Conservation (phyloP, 2,888 invertebrate genomes). For the Sinhomidia bicolor region DNA sequence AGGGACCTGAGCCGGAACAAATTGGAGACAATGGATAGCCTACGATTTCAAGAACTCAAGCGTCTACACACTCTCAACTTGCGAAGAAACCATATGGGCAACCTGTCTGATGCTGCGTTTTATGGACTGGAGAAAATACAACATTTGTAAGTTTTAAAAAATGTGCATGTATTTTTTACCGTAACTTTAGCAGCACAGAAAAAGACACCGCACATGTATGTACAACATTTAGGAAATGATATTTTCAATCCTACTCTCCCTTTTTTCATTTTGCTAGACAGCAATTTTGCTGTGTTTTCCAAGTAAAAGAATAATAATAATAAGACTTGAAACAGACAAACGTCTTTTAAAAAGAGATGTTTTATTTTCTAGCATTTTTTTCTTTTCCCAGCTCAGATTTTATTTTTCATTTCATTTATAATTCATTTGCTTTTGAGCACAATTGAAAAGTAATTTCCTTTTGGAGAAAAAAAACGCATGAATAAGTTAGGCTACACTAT, state of each 20-base stretch:
- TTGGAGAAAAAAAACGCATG: neutral
- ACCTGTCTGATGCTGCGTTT: conserved; percentile 94
- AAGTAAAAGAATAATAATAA: too few species aligned
- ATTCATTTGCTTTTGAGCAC: neutral
- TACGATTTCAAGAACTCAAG: conserved; percentile 90
- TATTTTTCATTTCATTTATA: neutral
- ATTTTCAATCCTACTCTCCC: neutral
- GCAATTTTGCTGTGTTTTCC: too few species aligned
- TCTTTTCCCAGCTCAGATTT: neutral
- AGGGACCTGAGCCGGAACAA: conserved; percentile 93
- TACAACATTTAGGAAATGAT: neutral
- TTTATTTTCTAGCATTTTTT: too few species aligned
- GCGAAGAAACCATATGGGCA: conserved; percentile 89
- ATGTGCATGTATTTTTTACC: too few species aligned
- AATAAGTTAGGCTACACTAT: neutral
- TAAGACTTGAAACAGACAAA: too few species aligned
- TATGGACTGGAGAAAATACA: conserved; percentile 90
- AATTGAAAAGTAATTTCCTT: conserved; percentile 21
- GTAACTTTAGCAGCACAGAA: neutral
- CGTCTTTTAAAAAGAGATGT: too few species aligned
- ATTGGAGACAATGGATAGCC: conserved; percentile 89
- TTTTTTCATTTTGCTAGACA: neutral
- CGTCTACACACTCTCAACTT: conserved; percentile 89
- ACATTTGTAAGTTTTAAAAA: conserved; percentile 83
- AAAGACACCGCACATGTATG: neutral